These are phyloP conservation scores for Styela clava DNA, from an alignment of 23 tunicate species.

Conservation along the genomic window DNA sequence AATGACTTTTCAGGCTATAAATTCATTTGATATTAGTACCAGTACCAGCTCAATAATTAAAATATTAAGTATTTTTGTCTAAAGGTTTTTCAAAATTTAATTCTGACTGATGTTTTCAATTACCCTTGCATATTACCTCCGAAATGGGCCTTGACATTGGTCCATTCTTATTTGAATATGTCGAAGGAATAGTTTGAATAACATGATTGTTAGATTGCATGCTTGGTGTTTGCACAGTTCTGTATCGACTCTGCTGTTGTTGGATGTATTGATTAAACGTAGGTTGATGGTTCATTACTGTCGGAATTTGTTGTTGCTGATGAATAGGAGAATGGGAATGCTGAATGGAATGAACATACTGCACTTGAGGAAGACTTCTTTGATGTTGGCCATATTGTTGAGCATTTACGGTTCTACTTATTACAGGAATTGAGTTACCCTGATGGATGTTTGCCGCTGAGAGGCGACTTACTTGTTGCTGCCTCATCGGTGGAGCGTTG, in stretches of 20 bases:
- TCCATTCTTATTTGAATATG: slow-evolving; percentile 15
- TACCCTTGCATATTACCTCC: no score
- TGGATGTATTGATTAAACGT: not conserved
- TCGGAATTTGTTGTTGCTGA: slow-evolving; percentile 2
- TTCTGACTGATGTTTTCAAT: no score
- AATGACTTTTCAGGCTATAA: no score
- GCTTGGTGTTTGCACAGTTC: not conserved
- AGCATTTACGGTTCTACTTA: not conserved
- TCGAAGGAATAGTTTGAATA: slow-evolving; percentile 15
- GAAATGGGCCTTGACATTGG: not conserved
- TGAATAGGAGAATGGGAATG: not conserved
- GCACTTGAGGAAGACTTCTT: not conserved
- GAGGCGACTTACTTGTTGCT: not conserved
- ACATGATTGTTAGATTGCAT: slow-evolving; percentile 22
- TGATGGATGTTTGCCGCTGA: not conserved
- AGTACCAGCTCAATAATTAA: no score
- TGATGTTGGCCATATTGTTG: not conserved
- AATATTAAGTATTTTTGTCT: no score
- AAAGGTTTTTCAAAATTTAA: no score
- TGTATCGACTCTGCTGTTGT: not conserved
- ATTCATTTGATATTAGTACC: no score
- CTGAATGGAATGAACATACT: slow-evolving; percentile 5
- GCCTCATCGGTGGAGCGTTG: not conserved
- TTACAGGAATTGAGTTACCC: slow-evolving; percentile 28
- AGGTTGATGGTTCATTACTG: not conserved